A percentile compares a stretch with the other conserved stretches of the same genome.
Evolutionary conservation across 2,113 vertebrate genomes (phyloP).

Genomic region (Tetrax tetrax): DNA sequence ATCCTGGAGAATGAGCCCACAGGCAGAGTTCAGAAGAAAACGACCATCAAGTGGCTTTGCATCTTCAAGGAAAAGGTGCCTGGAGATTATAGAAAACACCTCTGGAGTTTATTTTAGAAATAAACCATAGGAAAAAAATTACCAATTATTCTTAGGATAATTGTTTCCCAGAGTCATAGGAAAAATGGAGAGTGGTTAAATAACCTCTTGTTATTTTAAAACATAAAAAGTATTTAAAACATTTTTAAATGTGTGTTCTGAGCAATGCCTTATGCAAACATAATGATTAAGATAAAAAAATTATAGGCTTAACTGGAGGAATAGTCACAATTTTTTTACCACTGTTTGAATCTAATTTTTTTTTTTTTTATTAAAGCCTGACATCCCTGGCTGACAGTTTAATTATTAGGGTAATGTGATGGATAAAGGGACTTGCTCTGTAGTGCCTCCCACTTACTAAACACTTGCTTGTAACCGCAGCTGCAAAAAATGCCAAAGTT

Average conservation of each 20-base stretch:
- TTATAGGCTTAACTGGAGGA: conserved; percentile 80
- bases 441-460: conserved; percentile 83
- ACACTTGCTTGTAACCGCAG: conserved; percentile 74
- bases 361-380: conserved; percentile 70
- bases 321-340: conserved; percentile 76
- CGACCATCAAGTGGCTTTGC: neutral
- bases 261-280: conserved; percentile 73
- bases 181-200: conserved; percentile 45
- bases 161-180: neutral
- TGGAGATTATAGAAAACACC: neutral
- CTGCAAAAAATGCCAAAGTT: conserved; percentile 72
- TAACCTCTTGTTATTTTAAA: conserved; percentile 59
- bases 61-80: neutral
- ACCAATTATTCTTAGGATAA: neutral
- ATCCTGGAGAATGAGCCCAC: neutral
- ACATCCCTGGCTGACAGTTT: conserved; percentile 80
- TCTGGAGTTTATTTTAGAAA: neutral
- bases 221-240: neutral
- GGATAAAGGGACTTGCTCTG: conserved; percentile 78
- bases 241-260: neutral
- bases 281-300: conserved; percentile 79
- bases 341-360: conserved; percentile 67
- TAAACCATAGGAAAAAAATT: neutral
- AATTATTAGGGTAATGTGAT: conserved; percentile 83
- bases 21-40: neutral